Evolutionary conservation across 2,113 vertebrate species (phyloP), one percentile per base, ranked within the genome.

Genomic region (Lasiurus cinereus): DNA sequence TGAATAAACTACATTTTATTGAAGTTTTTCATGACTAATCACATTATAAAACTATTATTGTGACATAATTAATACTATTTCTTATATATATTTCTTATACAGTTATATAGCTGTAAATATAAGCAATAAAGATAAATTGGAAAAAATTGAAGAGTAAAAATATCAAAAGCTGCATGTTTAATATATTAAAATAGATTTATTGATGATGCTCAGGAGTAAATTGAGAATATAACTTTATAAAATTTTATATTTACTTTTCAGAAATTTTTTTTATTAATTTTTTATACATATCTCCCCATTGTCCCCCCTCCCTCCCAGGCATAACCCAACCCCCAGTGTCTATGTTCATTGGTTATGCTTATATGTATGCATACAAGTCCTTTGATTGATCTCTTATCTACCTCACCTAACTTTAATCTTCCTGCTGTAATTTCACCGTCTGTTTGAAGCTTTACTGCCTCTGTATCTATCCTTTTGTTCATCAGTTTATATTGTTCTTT

Each of bases 91-190:
- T 56, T 31, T 3, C 54, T 87, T 11, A 72, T 21, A 48, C 46
- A 86, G 36, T 73, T 86, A 56, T 15, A 56, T 50, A 70, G 15
- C 3, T 77, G 11, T 15, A 66, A 74, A 96, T 80, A 3, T 43
- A 85, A 93, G 9, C 76, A 33, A 79, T 39, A 80, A 43, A 66
- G 14, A 78, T 90, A 64, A n/a, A 33, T 80, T 56, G 66, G 94
- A 86, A 91, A 91, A 74, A 67, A 11, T 36, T 56, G 33, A 1
- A 74, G 0, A 14, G 15, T 52, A 19, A 88, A 52, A 2, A 1
- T 66, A 76, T 66, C 8, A 77, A 77, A 94, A 77, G 46, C 6
- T 78, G 0, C 56, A 16, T 29, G 3, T 69, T 77, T 86, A 14
- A 72, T 74, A 21, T n/a, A 83, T 62, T 59, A 29, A 80, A 69